These are phyloP conservation scores for Cryptocephalus moraei DNA, from an alignment of 2,888 invertebrate genomes.

Conservation along the genomic window DNA sequence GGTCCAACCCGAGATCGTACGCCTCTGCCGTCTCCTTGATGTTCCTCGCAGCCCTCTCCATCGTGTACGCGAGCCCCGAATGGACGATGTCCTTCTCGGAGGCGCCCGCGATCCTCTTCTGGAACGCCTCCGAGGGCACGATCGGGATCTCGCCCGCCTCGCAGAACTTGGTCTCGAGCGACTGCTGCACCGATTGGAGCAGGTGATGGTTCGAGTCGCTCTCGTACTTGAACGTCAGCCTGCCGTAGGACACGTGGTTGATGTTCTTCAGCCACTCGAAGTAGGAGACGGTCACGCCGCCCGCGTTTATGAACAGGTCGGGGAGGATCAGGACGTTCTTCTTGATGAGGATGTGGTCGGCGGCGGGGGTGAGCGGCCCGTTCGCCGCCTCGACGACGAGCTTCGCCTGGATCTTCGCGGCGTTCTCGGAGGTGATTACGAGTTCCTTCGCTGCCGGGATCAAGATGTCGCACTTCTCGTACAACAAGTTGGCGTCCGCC, in stretches of 20 bases:
- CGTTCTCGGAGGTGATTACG: constrained; percentile 83
- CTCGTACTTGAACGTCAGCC: constrained; percentile 89
- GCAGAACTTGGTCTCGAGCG: constrained; percentile 85
- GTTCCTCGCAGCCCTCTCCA: constrained; percentile 84
- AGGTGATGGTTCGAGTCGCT: constrained; percentile 77
- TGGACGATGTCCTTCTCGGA: constrained; percentile 97
- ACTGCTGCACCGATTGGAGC: constrained; percentile 86
- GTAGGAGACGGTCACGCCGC: constrained; percentile 97
- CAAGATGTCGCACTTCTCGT: constrained; percentile 89
- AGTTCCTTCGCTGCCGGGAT: constrained; percentile 94
- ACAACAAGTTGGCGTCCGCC: constrained; percentile 69
- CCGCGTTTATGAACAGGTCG: constrained; percentile 78
- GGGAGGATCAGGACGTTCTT: constrained; percentile 84
- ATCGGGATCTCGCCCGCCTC: constrained; percentile 71
- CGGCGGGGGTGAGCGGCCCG: constrained; percentile 92
- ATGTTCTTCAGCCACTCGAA: constrained; percentile 98
- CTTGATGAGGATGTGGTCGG: constrained; percentile 82
- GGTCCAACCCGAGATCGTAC: constrained; percentile 80
- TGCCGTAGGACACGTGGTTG: constrained; percentile 95
- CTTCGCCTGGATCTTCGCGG: constrained; percentile 79
- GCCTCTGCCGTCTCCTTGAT: constrained; percentile 87
- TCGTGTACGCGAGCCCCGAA: constrained; percentile 92
- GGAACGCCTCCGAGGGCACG: constrained; percentile 75
- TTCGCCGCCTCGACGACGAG: constrained; percentile 94
- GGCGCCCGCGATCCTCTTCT: constrained; percentile 79